Conservation (phyloP, 1,140 invertebrate genomes). For the Drosophila oshimai region DNA sequence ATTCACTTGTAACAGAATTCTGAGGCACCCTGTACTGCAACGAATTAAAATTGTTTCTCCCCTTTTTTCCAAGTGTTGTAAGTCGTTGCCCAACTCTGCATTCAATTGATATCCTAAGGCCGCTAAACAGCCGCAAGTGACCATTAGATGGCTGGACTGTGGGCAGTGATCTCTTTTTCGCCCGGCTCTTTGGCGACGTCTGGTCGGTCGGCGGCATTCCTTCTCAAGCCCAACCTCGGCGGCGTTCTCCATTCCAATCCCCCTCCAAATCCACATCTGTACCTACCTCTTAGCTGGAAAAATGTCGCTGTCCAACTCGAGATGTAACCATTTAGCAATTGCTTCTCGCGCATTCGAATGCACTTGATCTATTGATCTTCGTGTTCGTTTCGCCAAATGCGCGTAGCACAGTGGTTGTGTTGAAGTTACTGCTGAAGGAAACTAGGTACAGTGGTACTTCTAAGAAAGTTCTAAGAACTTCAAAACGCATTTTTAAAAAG, state of each 20-base stretch:
- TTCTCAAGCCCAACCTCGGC: conserved; percentile 49
- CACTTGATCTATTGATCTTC: conserved; percentile 81
- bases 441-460: background rate
- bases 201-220: conserved; percentile 61
- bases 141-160: conserved; percentile 43
- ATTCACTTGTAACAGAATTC: background rate
- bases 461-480: background rate
- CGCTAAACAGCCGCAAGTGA: conserved; percentile 39
- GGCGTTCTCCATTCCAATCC: conserved; percentile 16
- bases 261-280: background rate
- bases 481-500: background rate
- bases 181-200: conserved; percentile 57
- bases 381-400: conserved; percentile 58
- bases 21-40: too few relatives aligned
- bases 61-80: background rate
- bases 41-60: rapidly evolving
- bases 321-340: conserved; percentile 74
- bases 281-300: conserved; percentile 1
- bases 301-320: conserved; percentile 50
- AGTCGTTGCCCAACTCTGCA: conserved; percentile 2
- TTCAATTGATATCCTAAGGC: conserved; percentile 33
- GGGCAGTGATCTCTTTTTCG: conserved; percentile 32
- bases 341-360: conserved; percentile 62
- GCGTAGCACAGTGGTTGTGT: conserved; percentile 49
- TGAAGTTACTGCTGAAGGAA: background rate